Evolutionary conservation across 2,797 vertebrate species (phyloP).

Genomic region (Lithobates pipiens): DNA sequence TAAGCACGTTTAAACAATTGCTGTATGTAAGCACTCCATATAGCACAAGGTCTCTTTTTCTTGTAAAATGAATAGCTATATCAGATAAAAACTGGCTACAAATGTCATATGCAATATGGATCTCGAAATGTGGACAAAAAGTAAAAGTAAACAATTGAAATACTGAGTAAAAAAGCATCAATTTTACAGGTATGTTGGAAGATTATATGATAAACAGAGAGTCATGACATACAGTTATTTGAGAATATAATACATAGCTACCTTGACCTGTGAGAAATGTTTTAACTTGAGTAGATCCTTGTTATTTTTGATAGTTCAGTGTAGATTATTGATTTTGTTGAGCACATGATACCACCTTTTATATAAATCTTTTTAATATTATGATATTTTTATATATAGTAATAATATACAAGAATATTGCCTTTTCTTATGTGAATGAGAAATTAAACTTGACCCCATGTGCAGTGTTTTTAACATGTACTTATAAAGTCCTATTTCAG

Average conservation of each 20-base stretch:
- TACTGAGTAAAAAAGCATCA: too few species aligned
- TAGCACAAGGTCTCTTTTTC: slow-evolving; percentile 65
- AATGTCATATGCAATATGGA: slow-evolving; percentile 21
- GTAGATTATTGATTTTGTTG: too few species aligned
- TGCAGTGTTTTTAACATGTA: too few species aligned
- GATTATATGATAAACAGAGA: neutral
- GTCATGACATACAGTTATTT: neutral
- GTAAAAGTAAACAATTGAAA: slow-evolving; percentile 7
- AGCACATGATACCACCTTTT: too few species aligned
- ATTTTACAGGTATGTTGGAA: neutral
- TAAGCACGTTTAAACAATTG: slow-evolving; percentile 32
- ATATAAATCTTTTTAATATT: too few species aligned
- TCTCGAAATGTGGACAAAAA: neutral
- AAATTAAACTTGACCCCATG: too few species aligned
- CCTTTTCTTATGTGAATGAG: too few species aligned
- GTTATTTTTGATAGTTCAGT: too few species aligned
- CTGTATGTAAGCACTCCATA: slow-evolving; percentile 47
- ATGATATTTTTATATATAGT: too few species aligned
- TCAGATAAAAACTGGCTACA: neutral
- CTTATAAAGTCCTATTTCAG: too few species aligned
- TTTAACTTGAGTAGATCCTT: neutral
- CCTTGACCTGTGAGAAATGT: neutral
- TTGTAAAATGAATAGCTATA: slow-evolving; percentile 53
- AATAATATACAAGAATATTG: too few species aligned
- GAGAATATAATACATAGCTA: neutral